Percentiles rank a stretch among this genome's conserved stretches.
These are phyloP conservation scores for Fringilla coelebs DNA, from an alignment of 2,797 vertebrate genomes.

Conservation along the genomic window DNA sequence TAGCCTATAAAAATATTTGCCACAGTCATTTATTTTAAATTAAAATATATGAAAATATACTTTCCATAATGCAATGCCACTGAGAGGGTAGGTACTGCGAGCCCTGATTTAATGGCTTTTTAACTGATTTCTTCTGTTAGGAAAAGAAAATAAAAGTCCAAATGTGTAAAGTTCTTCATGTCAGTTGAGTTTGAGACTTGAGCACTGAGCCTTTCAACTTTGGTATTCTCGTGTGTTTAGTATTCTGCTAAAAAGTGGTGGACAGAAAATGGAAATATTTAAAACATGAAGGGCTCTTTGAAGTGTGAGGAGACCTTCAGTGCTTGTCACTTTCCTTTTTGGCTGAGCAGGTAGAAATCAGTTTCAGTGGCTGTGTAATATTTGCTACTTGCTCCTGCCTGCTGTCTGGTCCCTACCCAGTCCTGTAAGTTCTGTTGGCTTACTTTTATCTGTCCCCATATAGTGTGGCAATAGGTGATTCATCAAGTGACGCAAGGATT, in stretches of 20 bases:
- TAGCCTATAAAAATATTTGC: background rate
- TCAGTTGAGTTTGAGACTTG: background rate
- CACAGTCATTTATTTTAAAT: background rate
- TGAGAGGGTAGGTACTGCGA: background rate
- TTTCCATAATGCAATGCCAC: fast-evolving
- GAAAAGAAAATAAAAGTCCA: background rate
- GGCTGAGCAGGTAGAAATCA: background rate
- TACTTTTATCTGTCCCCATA: background rate
- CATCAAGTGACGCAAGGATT: background rate
- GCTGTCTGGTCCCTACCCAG: background rate
- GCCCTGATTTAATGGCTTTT: background rate
- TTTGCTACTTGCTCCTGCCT: background rate
- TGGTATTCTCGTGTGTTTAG: background rate
- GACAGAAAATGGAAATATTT: conserved; percentile 11
- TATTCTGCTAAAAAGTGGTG: background rate
- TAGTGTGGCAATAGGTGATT: background rate
- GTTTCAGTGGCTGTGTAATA: background rate
- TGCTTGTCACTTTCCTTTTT: background rate
- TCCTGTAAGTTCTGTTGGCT: background rate
- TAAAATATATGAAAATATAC: background rate
- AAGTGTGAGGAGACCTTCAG: background rate
- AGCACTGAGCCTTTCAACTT: background rate
- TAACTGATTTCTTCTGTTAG: background rate
- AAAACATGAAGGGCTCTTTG: background rate
- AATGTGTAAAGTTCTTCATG: background rate